Percentiles rank a stretch among this genome's conserved stretches.
Conservation (phyloP, 2,888 invertebrate genomes). For the Endomychus coccineus region DNA sequence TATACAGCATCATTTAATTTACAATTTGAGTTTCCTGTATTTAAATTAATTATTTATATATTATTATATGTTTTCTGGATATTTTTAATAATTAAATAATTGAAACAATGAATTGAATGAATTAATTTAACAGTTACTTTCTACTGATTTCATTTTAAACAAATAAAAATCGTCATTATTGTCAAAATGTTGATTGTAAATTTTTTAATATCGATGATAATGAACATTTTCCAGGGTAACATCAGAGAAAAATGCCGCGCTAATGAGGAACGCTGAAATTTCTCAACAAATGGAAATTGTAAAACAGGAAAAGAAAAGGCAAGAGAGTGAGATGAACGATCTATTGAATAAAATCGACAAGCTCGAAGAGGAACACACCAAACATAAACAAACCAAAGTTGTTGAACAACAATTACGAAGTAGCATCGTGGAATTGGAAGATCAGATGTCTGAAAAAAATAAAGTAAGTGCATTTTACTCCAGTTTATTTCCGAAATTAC, state of each 20-base stretch:
- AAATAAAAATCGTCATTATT: too few relatives aligned
- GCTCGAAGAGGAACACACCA: constrained; percentile 46
- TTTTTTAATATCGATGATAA: too few relatives aligned
- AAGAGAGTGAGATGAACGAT: constrained; percentile 58
- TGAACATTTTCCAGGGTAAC: constrained; percentile 60
- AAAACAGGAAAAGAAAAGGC: constrained; percentile 63
- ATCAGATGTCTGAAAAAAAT: constrained; percentile 57
- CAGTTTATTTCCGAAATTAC: too few relatives aligned
- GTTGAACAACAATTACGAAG: constrained; percentile 47
- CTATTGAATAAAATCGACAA: constrained; percentile 50
- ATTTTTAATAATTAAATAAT: too few relatives aligned
- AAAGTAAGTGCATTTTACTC: constrained; percentile 43
- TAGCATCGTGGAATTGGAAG: constrained; percentile 50
- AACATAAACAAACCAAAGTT: constrained; percentile 40
- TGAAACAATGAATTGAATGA: too few relatives aligned
- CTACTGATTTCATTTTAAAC: too few relatives aligned
- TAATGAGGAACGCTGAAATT: constrained; percentile 72
- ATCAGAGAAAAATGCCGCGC: constrained; percentile 66
- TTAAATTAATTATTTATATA: too few relatives aligned
- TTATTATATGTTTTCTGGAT: too few relatives aligned
- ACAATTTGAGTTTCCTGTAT: too few relatives aligned
- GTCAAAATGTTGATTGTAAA: too few relatives aligned
- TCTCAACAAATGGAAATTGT: constrained; percentile 73
- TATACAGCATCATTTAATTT: too few relatives aligned
- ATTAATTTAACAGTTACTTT: too few relatives aligned